phyloP scores from a whole-genome alignment of 2,797 vertebrate genomes.

The Scomberomorus guttatus region DNA sequence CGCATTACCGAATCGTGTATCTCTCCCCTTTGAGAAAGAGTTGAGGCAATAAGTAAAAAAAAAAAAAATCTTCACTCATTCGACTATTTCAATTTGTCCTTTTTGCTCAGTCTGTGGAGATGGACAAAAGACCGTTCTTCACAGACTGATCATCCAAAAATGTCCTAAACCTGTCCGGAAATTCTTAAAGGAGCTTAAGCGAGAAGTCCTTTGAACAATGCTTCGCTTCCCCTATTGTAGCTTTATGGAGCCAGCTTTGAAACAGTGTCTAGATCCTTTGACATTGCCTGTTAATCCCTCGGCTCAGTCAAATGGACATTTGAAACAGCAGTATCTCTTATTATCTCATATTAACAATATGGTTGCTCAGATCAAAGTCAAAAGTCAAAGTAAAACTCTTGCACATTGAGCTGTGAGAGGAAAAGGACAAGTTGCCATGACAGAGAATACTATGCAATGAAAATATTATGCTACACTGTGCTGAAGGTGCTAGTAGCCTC shows the following conservation, averaged over 20 bases:
- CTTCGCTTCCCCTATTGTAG: constrained; percentile 74
- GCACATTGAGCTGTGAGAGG: constrained; percentile 5
- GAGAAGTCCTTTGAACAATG: constrained; percentile 75
- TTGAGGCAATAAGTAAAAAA: not conserved
- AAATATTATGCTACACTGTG: constrained; percentile 26
- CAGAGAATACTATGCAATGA: constrained; percentile 19
- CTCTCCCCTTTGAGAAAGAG: not conserved
- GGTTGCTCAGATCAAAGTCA: constrained; percentile 34
- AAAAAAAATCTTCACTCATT: not conserved
- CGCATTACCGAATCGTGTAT: not conserved
- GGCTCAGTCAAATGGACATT: constrained; percentile 66
- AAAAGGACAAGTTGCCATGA: constrained; percentile 48
- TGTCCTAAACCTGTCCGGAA: constrained; percentile 70
- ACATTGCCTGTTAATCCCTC: constrained; percentile 71
- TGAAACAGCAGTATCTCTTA: constrained; percentile 57
- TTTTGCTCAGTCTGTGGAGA: constrained; percentile 55
- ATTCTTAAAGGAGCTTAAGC: constrained; percentile 76
- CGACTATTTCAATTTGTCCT: constrained; percentile 29
- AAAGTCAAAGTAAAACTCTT: constrained; percentile 32
- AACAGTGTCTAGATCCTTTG: constrained; percentile 68
- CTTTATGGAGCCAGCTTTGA: constrained; percentile 66
- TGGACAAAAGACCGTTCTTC: constrained; percentile 57
- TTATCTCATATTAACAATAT: constrained; percentile 55
- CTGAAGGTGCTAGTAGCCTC: constrained; percentile 17
- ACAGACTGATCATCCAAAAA: constrained; percentile 61